These are phyloP conservation scores for Montipora capitata DNA, from an alignment of 92 coral and sea anemone species.

Conservation along the genomic window DNA sequence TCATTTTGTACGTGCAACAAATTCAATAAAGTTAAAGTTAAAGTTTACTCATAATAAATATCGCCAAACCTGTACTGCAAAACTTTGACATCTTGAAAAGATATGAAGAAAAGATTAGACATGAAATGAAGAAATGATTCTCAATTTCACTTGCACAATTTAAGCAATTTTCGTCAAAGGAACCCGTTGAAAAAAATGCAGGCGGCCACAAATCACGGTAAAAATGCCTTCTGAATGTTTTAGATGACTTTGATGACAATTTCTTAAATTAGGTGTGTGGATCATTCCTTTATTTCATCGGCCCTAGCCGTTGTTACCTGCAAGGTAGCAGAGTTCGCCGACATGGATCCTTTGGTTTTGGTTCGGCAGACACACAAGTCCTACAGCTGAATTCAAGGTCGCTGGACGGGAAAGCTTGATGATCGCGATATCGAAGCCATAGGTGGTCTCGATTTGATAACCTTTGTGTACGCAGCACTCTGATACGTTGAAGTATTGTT, in stretches of 20 bases:
- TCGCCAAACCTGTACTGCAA: no score
- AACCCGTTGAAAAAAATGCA: neutral
- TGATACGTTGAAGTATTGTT: slow-evolving; percentile 64
- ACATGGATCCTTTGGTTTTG: slow-evolving; percentile 69
- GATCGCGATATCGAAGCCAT: slow-evolving; percentile 85
- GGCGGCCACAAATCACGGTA: no score
- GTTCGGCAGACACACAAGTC: slow-evolving; percentile 78
- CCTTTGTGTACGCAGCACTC: slow-evolving; percentile 69
- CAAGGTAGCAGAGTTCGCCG: slow-evolving; percentile 71
- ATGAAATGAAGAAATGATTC: no score
- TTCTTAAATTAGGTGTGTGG: neutral
- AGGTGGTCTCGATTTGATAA: slow-evolving; percentile 67
- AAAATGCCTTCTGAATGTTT: no score
- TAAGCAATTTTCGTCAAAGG: no score
- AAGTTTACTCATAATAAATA: no score
- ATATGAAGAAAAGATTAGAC: no score
- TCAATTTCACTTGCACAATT: no score
- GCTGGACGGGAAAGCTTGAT: slow-evolving; percentile 83
- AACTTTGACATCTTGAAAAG: no score
- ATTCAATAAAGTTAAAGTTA: no score
- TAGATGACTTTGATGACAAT: no score
- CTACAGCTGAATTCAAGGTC: slow-evolving; percentile 65
- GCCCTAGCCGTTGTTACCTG: slow-evolving; percentile 56
- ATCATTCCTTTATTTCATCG: neutral
- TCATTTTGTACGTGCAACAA: no score